These are phyloP conservation scores for Patella depressa DNA, from an alignment of 2,888 invertebrate genomes.

Conservation along the genomic window DNA sequence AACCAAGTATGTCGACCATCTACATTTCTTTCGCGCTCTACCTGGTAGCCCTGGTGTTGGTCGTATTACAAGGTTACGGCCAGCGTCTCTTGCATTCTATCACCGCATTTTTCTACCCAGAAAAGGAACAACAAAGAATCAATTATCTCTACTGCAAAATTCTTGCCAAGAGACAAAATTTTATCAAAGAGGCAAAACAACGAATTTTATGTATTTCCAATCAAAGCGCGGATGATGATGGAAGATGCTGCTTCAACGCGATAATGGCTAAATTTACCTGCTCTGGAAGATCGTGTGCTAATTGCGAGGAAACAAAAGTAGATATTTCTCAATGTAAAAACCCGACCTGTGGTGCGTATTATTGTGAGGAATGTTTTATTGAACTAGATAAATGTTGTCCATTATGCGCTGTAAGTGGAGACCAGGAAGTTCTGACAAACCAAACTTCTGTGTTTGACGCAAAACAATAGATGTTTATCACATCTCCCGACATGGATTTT, in stretches of 20 bases:
- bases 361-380: conserved; percentile 12
- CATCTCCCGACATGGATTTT: too few species aligned
- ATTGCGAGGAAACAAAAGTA: not conserved
- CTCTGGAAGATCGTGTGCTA: not conserved
- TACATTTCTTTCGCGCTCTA: conserved; percentile 8
- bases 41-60: not conserved
- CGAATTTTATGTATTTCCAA: not conserved
- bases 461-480: too few species aligned
- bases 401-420: not conserved
- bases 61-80: conserved; percentile 19
- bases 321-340: not conserved
- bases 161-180: conserved; percentile 12
- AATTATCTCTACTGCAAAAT: conserved; percentile 19
- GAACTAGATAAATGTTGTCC: conserved; percentile 11
- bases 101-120: conserved; percentile 20
- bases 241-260: too few species aligned
- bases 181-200: conserved; percentile 1
- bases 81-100: conserved; percentile 13
- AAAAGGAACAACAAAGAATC: conserved; percentile 16
- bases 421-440: too few species aligned
- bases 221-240: not conserved
- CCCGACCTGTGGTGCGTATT: not conserved
- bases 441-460: too few species aligned
- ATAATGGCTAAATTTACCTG: too few species aligned
- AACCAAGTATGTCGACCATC: not conserved